Evolutionary conservation across 2,888 invertebrate species (phyloP), one percentile per base, ranked within the genome.

Genomic region (Temnothorax rugatulus): DNA sequence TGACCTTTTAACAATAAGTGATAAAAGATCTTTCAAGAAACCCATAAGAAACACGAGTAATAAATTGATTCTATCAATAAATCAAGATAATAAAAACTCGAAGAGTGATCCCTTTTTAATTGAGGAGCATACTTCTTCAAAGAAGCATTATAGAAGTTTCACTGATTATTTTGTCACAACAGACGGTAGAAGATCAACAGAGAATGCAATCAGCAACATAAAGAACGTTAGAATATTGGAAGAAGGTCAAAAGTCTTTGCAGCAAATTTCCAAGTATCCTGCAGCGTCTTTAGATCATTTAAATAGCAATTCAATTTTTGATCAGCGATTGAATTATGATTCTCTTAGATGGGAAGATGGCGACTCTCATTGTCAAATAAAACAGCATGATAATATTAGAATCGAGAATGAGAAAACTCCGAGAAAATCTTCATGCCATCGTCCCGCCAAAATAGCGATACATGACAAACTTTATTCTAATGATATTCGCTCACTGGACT

Each of bases 401-500:
- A 64, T 75, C 7, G 63, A 63, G 18, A 75, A 50, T 7, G 63
- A 75, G 18, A 75, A 75, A 21, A 44, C 18, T 0, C 8, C 44
- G 25, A 75, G 5, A 4, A 41, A 25, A 38, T 25, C 47, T 38
- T 50, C 7, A 25, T 44, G 1, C 3, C n/a, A 25, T 38, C 1
- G 15, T 38, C 63, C 34, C 34, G 34, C 38, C 9, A 63, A 75
- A 50, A 75, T 50, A 75, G 3, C 29, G 15, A 47, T 75, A 34
- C 50, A 50, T 11, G 5, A n/a, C n/a, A 25, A 75, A 75, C 4
- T 38, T 63, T 38, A 38, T 75, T 29, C 38, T 11, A 50, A 21
- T 38, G 34, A 75, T 47, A 15, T 15, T 15, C 8, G 38, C 4
- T 59, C 52, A 5, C 68, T 86, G 7, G 63, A 74, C 3, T 84